Percentiles rank a stretch among this genome's conserved stretches.
Conservation (phyloP, 2,888 invertebrate species). For the Meta bourneti region DNA sequence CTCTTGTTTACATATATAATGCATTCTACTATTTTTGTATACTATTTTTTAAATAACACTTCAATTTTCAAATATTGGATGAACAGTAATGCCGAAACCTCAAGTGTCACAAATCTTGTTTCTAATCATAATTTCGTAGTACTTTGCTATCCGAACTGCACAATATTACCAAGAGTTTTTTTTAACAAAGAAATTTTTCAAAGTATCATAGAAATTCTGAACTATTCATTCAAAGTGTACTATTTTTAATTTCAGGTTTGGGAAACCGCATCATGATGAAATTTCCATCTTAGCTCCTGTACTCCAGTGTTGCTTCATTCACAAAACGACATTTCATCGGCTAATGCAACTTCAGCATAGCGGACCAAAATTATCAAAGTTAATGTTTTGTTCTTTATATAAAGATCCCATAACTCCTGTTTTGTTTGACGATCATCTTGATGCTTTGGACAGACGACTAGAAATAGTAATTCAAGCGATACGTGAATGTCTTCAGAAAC, state of each 20-base stretch:
- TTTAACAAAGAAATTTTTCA: too few species aligned
- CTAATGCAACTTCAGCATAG: conserved; percentile 84
- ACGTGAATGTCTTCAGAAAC: conserved; percentile 86
- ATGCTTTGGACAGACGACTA: conserved; percentile 93
- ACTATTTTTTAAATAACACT: too few species aligned
- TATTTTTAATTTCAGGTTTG: conserved; percentile 85
- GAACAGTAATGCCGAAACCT: too few species aligned
- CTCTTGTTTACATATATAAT: too few species aligned
- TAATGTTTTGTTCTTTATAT: conserved; percentile 89
- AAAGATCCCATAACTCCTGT: conserved; percentile 92
- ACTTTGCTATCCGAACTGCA: too few species aligned
- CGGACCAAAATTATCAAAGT: conserved; percentile 85
- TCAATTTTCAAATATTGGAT: too few species aligned
- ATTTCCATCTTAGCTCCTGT: conserved; percentile 96
- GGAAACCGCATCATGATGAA: conserved; percentile 94
- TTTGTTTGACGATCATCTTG: conserved; percentile 94
- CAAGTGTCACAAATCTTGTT: too few species aligned
- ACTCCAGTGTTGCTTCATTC: conserved; percentile 95
- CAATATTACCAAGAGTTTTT: too few species aligned
- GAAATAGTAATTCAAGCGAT: conserved; percentile 89
- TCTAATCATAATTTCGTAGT: too few species aligned
- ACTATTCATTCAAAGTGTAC: too few species aligned
- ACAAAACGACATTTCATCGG: conserved; percentile 90
- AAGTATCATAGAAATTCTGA: too few species aligned
- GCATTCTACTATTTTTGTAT: too few species aligned